Conservation (phyloP, 2,888 invertebrate species). For the Lasioglossum calceatum region DNA sequence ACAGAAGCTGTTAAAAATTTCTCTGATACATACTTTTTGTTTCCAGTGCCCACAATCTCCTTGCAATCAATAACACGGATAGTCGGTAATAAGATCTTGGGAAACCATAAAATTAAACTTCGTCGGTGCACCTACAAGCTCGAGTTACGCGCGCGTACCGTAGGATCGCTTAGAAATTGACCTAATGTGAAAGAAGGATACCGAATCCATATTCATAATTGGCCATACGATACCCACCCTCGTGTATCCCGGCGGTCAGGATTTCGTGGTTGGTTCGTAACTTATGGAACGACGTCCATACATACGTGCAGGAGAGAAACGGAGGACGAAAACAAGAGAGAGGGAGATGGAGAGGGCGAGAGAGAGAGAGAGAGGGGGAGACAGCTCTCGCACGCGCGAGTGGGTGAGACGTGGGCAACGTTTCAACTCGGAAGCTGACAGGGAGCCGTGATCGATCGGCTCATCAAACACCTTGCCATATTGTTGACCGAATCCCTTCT, state of each 20-base stretch:
- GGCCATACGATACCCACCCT: constrained; percentile 16
- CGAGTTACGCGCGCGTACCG: constrained; percentile 1
- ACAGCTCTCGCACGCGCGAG: constrained; percentile 7
- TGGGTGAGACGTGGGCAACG: constrained; percentile 27
- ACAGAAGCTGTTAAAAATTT: not conserved
- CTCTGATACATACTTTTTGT: not conserved
- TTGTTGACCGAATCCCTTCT: constrained; percentile 68
- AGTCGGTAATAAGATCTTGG: not conserved
- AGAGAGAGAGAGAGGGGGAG: not conserved
- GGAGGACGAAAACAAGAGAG: not conserved
- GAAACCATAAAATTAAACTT: constrained; percentile 17
- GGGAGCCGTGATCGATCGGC: constrained; percentile 71
- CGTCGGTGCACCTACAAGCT: not conserved
- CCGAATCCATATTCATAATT: constrained; percentile 33
- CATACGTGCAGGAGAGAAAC: not conserved
- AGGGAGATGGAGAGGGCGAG: not conserved
- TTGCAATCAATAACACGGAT: not conserved
- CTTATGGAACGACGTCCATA: not conserved
- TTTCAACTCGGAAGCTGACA: constrained; percentile 63
- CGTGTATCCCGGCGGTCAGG: constrained; percentile 10
- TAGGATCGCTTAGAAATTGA: constrained; percentile 20
- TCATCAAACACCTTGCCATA: constrained; percentile 76
- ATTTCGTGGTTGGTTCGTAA: constrained; percentile 11
- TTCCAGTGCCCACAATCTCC: not conserved
- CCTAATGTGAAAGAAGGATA: constrained; percentile 17